Evolutionary conservation across 2,797 vertebrate genomes (phyloP).

Genomic region (Sebastes diploproa): DNA sequence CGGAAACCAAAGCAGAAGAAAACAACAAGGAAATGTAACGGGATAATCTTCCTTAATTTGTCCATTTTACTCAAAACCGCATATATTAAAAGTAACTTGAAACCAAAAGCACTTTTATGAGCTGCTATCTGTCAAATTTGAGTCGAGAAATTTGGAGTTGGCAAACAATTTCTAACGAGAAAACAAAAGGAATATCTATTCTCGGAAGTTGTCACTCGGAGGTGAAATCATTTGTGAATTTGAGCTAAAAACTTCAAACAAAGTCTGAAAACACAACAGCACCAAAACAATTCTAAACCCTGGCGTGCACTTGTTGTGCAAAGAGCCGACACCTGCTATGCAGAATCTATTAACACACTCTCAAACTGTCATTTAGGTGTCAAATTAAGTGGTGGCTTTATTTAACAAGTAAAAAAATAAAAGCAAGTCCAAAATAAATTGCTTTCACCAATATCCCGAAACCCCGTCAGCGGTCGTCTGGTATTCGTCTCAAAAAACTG

Average conservation of each 20-base stretch:
- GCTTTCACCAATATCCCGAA: slow-evolving; percentile 7
- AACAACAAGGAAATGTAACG: neutral
- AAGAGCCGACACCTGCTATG: slow-evolving; percentile 21
- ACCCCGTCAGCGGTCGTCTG: neutral
- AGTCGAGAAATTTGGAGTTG: neutral
- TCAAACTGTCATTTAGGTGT: slow-evolving; percentile 47
- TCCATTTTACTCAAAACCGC: neutral
- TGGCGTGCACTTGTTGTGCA: slow-evolving; percentile 4
- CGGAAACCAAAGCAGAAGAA: neutral
- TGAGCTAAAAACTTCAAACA: slow-evolving; percentile 11
- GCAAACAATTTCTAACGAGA: neutral
- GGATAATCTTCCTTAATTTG: neutral
- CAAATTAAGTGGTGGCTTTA: slow-evolving; percentile 39
- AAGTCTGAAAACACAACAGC: neutral
- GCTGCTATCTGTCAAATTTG: neutral
- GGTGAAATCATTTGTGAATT: neutral
- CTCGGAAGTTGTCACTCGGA: slow-evolving; percentile 3
- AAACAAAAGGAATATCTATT: slow-evolving; percentile 2
- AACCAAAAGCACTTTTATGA: neutral
- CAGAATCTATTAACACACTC: slow-evolving; percentile 30
- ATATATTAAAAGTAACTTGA: neutral
- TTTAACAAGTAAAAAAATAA: slow-evolving; percentile 47
- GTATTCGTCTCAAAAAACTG: slow-evolving; percentile 28
- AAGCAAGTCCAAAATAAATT: slow-evolving; percentile 43
- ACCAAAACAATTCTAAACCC: neutral